Conservation (phyloP, 2,113 vertebrate species). For the Saguinus imperator region DNA sequence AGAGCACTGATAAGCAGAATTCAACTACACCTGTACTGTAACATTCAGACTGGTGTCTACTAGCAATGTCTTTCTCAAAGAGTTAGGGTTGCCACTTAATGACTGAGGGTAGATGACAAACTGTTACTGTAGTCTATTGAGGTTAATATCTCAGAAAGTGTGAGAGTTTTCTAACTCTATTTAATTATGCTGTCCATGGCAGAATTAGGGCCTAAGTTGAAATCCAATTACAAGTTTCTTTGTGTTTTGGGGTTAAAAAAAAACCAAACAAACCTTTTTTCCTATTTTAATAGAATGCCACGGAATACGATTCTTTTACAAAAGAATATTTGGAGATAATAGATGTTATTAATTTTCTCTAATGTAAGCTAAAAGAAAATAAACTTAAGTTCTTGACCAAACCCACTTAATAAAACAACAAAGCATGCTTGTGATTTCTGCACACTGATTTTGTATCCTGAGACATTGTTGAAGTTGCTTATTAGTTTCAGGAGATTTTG, state of each 20-base stretch:
- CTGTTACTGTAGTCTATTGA: not conserved
- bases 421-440: too few relatives aligned
- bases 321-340: not conserved
- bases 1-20: not conserved
- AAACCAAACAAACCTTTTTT: not conserved
- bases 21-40: not conserved
- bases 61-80: not conserved
- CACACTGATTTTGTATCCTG: too few relatives aligned
- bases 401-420: not conserved
- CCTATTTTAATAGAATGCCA: not conserved
- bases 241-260: not conserved
- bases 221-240: slow-evolving; percentile 38
- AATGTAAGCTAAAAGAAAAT: not conserved
- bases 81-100: not conserved
- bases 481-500: too few relatives aligned
- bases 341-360: not conserved
- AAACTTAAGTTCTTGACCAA: not conserved
- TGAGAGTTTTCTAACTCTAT: not conserved
- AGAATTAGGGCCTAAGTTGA: not conserved
- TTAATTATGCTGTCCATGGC: not conserved
- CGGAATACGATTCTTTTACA: not conserved
- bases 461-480: too few relatives aligned
- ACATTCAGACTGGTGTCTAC: not conserved
- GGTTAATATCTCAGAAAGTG: not conserved
- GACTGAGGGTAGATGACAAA: not conserved